Percentiles rank a stretch among this genome's conserved stretches.
Evolutionary conservation across 2,797 vertebrate species (phyloP).

Genomic region (Numenius phaeopus): DNA sequence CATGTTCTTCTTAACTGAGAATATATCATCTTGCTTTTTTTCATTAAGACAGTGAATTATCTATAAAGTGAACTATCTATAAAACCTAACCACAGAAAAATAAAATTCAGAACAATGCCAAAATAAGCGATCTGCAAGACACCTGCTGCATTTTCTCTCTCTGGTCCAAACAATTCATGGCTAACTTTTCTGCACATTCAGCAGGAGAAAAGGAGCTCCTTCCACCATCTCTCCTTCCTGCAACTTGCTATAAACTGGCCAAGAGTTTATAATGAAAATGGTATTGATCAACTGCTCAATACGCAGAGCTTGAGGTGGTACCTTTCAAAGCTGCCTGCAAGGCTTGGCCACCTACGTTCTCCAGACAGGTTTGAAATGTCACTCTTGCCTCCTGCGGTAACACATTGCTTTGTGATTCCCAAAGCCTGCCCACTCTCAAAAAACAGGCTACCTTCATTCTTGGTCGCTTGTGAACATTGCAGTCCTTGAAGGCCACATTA

Average conservation of each 20-base stretch:
- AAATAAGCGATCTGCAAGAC: not conserved
- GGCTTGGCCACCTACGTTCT: not conserved
- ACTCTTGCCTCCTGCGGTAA: not conserved
- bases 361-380: not conserved
- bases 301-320: not conserved
- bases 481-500: not conserved
- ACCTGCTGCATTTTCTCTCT: not conserved
- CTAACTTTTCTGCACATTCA: not conserved
- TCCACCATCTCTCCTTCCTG: not conserved
- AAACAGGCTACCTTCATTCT: not conserved
- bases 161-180: not conserved
- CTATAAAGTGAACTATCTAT: not conserved
- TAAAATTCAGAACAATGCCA: not conserved
- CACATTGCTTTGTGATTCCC: not conserved
- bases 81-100: not conserved
- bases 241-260: not conserved
- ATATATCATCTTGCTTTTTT: not conserved
- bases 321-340: not conserved
- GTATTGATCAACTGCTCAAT: not conserved
- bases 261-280: not conserved
- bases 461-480: fast-evolving
- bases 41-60: no score
- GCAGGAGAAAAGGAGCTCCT: not conserved
- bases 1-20: not conserved
- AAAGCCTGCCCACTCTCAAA: not conserved